Evolutionary conservation across 1,140 invertebrate species (phyloP).

Genomic region (Nasonia giraulti): DNA sequence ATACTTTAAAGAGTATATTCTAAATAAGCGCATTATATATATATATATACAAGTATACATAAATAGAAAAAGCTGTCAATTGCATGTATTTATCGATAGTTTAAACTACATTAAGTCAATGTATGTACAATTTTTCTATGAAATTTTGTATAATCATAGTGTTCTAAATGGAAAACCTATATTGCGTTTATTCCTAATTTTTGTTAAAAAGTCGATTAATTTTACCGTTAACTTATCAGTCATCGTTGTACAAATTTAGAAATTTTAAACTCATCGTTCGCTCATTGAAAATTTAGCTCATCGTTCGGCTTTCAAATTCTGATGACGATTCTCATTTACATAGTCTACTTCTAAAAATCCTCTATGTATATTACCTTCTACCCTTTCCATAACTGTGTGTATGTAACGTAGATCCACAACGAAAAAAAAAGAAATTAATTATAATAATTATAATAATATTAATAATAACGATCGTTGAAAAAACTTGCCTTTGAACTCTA

Average conservation of each 20-base stretch:
- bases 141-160: neutral
- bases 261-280: neutral
- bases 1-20: conserved; percentile 5
- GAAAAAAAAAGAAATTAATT: conserved; percentile 35
- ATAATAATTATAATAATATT: conserved; percentile 7
- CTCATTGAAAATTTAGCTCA: neutral
- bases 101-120: conserved; percentile 20
- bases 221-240: too few species aligned
- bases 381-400: conserved; percentile 28
- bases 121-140: conserved; percentile 24
- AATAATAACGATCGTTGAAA: conserved; percentile 38
- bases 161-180: neutral
- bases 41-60: neutral
- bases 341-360: conserved; percentile 10
- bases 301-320: neutral
- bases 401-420: conserved; percentile 46
- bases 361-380: conserved; percentile 42
- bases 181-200: neutral
- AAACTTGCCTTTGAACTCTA: conserved; percentile 49
- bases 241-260: neutral
- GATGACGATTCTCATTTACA: neutral
- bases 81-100: conserved; percentile 20
- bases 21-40: neutral
- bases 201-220: neutral
- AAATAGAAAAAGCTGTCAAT: conserved; percentile 31